Evolutionary conservation across 2,797 vertebrate genomes (phyloP).

Genomic region (Pagetopsis macropterus): DNA sequence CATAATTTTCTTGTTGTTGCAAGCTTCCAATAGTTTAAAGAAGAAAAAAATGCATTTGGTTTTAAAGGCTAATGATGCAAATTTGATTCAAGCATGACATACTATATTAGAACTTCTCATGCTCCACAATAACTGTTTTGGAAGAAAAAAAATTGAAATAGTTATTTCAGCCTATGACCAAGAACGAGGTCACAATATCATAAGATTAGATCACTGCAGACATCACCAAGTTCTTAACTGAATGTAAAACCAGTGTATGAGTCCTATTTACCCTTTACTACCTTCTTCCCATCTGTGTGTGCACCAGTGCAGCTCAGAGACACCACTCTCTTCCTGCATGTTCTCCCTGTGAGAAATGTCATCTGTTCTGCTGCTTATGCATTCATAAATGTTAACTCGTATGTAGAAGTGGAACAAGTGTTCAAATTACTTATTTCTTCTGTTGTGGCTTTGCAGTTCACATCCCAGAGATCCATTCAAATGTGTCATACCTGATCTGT

Average conservation of each 20-base stretch:
- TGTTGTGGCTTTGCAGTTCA: not conserved
- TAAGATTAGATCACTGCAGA: not conserved
- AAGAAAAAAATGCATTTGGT: not conserved
- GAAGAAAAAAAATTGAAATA: not conserved
- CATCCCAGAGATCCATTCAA: not conserved
- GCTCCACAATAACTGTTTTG: not conserved
- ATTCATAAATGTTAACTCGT: conserved; percentile 37
- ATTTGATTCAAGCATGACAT: not conserved
- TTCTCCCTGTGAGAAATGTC: conserved; percentile 25
- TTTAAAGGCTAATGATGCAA: not conserved
- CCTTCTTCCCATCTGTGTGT: conserved; percentile 41
- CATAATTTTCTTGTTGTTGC: not conserved
- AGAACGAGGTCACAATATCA: not conserved
- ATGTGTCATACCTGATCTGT: too few species aligned
- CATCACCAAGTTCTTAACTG: not conserved
- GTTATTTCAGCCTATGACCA: too few species aligned
- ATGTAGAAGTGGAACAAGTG: conserved; percentile 24
- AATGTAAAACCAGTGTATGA: conserved; percentile 22
- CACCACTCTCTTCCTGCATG: conserved; percentile 11
- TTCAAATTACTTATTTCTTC: conserved; percentile 12
- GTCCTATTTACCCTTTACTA: not conserved
- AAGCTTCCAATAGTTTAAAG: not conserved
- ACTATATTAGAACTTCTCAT: not conserved
- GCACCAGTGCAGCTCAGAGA: conserved; percentile 42
- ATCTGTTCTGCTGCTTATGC: conserved; percentile 39